These are phyloP conservation scores for Dioctria linearis DNA, from an alignment of 2,888 invertebrate species.

Conservation along the genomic window DNA sequence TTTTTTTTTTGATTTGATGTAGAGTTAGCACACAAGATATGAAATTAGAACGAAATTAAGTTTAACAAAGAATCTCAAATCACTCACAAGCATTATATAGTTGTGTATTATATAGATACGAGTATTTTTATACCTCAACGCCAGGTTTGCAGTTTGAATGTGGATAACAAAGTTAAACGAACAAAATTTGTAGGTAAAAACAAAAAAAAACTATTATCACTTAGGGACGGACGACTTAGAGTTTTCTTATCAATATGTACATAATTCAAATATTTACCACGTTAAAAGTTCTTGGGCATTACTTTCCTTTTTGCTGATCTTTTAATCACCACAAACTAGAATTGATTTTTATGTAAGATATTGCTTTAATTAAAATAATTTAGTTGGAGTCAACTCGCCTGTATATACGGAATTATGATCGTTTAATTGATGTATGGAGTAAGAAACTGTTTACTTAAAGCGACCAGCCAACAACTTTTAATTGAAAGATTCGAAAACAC, in stretches of 20 bases:
- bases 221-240: neutral
- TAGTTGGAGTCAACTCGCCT: constrained; percentile 7
- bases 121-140: too few species aligned
- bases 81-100: too few species aligned
- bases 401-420: neutral
- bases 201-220: neutral
- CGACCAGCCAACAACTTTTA: constrained; percentile 24
- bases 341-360: constrained; percentile 26
- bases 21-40: too few species aligned
- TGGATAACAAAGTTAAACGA: too few species aligned
- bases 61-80: too few species aligned
- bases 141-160: too few species aligned
- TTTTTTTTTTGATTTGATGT: too few species aligned
- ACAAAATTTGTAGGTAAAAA: too few species aligned
- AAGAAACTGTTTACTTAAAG: constrained; percentile 30
- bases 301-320: too few species aligned
- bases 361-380: constrained; percentile 29
- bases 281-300: constrained; percentile 24
- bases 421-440: constrained; percentile 31
- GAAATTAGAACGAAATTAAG: too few species aligned
- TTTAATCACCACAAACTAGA: neutral
- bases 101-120: too few species aligned
- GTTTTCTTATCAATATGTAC: constrained; percentile 9
- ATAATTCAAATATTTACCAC: constrained; percentile 20
- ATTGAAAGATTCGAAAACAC: constrained; percentile 39